Percentiles rank a stretch among this genome's conserved stretches.
phyloP scores from a whole-genome alignment of 2,888 invertebrate genomes.

The Peribatodes rhomboidaria region DNA sequence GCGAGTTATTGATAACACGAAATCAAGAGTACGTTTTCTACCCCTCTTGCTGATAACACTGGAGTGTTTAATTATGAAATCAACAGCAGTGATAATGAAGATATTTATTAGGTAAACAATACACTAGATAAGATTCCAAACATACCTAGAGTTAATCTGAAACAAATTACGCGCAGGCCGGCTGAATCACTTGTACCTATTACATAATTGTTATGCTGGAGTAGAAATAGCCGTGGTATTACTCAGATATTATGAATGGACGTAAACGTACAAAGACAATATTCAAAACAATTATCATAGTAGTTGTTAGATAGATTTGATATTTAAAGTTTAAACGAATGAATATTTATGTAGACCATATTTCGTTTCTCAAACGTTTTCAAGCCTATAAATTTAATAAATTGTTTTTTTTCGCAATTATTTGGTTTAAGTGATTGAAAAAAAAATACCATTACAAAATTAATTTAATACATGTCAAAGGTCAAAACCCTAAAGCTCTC shows the following conservation, averaged over 20 bases:
- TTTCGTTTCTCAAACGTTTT: neutral
- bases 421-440: neutral
- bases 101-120: slow-evolving; percentile 31
- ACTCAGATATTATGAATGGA: slow-evolving; percentile 28
- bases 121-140: slow-evolving; percentile 29
- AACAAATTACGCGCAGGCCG: slow-evolving; percentile 24
- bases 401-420: neutral
- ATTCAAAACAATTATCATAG: neutral
- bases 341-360: too few species aligned
- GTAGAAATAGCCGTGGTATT: slow-evolving; percentile 10
- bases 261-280: slow-evolving; percentile 12
- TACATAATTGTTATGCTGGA: slow-evolving; percentile 15
- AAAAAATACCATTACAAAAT: slow-evolving; percentile 2
- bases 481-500: slow-evolving; percentile 30
- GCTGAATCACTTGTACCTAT: slow-evolving; percentile 14
- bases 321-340: neutral
- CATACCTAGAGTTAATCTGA: slow-evolving; percentile 25
- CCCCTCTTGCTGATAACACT: slow-evolving; percentile 14
- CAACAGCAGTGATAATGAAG: slow-evolving; percentile 21
- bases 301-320: too few species aligned
- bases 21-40: neutral
- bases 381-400: too few species aligned
- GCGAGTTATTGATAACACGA: slow-evolving; percentile 10
- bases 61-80: slow-evolving; percentile 32
- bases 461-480: slow-evolving; percentile 18